A percentile compares a stretch with the other conserved stretches of the same genome.
Conservation (phyloP, 2,113 vertebrate genomes). For the Hypocryptadius cinnamomeus region DNA sequence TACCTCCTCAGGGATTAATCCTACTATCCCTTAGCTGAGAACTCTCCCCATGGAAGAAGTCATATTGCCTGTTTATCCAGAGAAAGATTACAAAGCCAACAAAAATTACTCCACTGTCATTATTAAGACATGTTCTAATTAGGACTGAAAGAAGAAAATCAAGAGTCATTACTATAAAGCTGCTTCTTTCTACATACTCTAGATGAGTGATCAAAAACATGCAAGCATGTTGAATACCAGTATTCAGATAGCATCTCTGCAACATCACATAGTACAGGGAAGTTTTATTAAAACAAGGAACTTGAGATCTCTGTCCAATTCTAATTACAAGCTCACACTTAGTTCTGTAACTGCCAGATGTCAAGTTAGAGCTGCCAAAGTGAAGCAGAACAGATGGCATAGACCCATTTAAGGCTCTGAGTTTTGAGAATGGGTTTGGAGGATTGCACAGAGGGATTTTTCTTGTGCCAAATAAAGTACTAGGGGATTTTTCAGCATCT, state of each 20-base stretch:
- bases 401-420: not conserved
- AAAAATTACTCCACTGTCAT: not conserved
- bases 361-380: constrained; percentile 34
- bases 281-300: not conserved
- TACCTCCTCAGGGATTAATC: not conserved
- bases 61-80: not conserved
- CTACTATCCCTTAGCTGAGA: not conserved
- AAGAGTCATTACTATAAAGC: not conserved
- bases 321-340: constrained; percentile 19
- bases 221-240: not conserved
- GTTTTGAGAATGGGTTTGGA: not conserved
- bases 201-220: not conserved
- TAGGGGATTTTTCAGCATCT: not conserved
- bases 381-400: constrained; percentile 22
- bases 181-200: not conserved
- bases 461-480: not conserved
- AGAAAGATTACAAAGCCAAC: not conserved
- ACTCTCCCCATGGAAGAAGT: not conserved
- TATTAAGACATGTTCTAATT: not conserved
- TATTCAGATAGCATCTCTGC: not conserved
- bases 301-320: not conserved
- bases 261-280: not conserved
- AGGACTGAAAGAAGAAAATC: not conserved
- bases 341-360: constrained; percentile 14
- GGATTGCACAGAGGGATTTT: not conserved